These are phyloP conservation scores for Notodonta ziczac DNA, from an alignment of 2,888 invertebrate species.

Conservation along the genomic window DNA sequence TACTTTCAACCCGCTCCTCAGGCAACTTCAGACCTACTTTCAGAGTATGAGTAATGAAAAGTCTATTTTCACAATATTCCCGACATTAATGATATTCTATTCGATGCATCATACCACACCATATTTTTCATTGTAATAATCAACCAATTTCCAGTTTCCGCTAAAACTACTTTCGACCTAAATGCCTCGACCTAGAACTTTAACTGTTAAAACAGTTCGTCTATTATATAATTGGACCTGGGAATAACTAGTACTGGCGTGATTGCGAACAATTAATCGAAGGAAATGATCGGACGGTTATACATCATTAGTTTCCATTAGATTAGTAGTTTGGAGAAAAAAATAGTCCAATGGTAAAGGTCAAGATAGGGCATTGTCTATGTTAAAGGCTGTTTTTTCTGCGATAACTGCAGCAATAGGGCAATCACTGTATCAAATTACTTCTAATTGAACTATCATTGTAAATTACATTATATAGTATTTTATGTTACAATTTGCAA, in stretches of 20 bases:
- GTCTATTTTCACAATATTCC: too few species aligned
- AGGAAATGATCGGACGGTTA: conserved; percentile 23
- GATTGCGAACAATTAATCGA: conserved; percentile 33
- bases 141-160: too few species aligned
- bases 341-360: conserved; percentile 25
- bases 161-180: not conserved
- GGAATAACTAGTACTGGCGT: conserved; percentile 20
- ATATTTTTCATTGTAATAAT: too few species aligned
- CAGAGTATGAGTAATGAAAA: too few species aligned
- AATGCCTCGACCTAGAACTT: not conserved
- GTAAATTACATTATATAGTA: not conserved
- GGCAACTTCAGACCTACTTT: too few species aligned
- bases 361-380: conserved; percentile 19
- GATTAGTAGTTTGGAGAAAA: conserved; percentile 16
- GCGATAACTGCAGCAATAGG: not conserved
- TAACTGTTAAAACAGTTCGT: not conserved
- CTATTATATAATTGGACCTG: conserved; percentile 3
- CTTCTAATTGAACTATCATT: not conserved
- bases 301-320: conserved; percentile 36
- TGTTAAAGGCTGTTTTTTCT: conserved; percentile 26
- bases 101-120: conserved; percentile 2
- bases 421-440: not conserved
- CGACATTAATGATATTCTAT: too few species aligned
- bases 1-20: too few species aligned
- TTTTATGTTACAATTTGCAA: too few species aligned